A percentile compares a stretch with the other conserved stretches of the same genome.
phyloP scores from a whole-genome alignment of 2,888 invertebrate genomes.

The Anthoptus insignis region DNA sequence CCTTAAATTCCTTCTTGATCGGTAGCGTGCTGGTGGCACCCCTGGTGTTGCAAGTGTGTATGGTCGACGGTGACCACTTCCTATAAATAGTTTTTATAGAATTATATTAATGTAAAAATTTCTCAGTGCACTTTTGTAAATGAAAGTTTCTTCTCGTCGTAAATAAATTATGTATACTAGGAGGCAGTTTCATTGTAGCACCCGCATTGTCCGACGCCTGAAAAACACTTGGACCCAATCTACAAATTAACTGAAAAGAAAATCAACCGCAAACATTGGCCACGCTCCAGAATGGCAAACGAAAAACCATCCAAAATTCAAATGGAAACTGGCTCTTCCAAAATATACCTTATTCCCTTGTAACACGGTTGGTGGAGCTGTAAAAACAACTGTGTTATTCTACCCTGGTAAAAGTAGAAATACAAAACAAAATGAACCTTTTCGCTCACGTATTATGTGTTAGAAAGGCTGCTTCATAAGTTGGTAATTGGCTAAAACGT shows the following conservation, averaged over 20 bases:
- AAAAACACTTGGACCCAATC: slow-evolving; percentile 47
- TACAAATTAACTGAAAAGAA: slow-evolving; percentile 76
- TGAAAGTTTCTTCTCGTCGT: neutral
- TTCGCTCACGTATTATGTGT: neutral
- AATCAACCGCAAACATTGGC: slow-evolving; percentile 70
- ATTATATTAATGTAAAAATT: no score
- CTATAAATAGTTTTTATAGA: no score
- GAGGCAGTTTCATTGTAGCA: slow-evolving; percentile 3
- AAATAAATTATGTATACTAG: slow-evolving; percentile 23
- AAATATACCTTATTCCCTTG: slow-evolving; percentile 6
- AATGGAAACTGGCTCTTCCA: neutral
- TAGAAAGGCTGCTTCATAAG: neutral
- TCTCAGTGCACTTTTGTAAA: slow-evolving; percentile 1
- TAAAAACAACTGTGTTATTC: neutral
- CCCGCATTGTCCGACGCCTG: slow-evolving; percentile 28
- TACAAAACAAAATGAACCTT: slow-evolving; percentile 22
- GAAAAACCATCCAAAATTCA: slow-evolving; percentile 36
- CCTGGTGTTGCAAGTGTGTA: no score
- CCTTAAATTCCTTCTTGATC: no score
- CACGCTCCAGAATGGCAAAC: slow-evolving; percentile 49
- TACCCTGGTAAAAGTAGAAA: neutral
- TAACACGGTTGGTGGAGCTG: neutral
- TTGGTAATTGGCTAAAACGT: slow-evolving; percentile 5
- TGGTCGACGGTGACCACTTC: no score
- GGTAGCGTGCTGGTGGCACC: no score